Evolutionary conservation across 2,113 vertebrate genomes (phyloP).

Genomic region (Spea multiplicata): DNA sequence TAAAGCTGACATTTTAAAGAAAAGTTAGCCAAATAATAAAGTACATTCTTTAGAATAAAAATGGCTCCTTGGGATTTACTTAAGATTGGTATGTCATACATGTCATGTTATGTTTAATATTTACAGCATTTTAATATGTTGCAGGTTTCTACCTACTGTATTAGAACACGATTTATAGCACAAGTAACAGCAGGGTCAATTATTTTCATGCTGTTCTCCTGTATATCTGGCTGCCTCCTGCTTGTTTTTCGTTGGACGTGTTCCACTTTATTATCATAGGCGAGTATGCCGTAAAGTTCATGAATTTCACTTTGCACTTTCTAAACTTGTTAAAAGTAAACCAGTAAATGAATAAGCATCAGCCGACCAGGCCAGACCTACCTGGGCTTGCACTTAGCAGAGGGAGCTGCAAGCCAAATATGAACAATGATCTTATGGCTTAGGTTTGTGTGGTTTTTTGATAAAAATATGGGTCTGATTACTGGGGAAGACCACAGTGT

Average conservation of each 20-base stretch:
- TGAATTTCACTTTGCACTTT: slow-evolving; percentile 63
- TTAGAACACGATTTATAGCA: slow-evolving; percentile 46
- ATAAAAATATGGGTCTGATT: slow-evolving; percentile 68
- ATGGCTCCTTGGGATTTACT: slow-evolving; percentile 19
- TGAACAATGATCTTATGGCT: slow-evolving; percentile 67
- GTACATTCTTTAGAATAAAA: slow-evolving; percentile 23
- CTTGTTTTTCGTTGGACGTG: slow-evolving; percentile 52
- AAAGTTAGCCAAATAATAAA: slow-evolving; percentile 49
- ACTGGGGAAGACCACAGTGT: slow-evolving; percentile 56
- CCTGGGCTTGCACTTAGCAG: slow-evolving; percentile 63
- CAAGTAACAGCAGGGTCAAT: slow-evolving; percentile 45
- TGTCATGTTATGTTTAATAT: slow-evolving; percentile 42
- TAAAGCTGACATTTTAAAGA: slow-evolving; percentile 44
- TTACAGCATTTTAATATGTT: slow-evolving; percentile 48
- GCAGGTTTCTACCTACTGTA: slow-evolving; percentile 48
- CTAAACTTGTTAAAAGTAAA: slow-evolving; percentile 63
- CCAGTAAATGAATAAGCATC: slow-evolving; percentile 49
- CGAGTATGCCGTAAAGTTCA: slow-evolving; percentile 52
- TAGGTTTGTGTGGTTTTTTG: slow-evolving; percentile 67
- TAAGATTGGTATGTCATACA: slow-evolving; percentile 30
- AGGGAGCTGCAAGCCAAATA: slow-evolving; percentile 63
- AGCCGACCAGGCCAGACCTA: slow-evolving; percentile 59
- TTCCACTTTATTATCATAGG: slow-evolving; percentile 48
- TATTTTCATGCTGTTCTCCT: slow-evolving; percentile 48
- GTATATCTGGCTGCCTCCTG: slow-evolving; percentile 41